Evolutionary conservation across 2,113 vertebrate species (phyloP), one percentile per base, ranked within the genome.

Genomic region (Aldabrachelys gigantea): DNA sequence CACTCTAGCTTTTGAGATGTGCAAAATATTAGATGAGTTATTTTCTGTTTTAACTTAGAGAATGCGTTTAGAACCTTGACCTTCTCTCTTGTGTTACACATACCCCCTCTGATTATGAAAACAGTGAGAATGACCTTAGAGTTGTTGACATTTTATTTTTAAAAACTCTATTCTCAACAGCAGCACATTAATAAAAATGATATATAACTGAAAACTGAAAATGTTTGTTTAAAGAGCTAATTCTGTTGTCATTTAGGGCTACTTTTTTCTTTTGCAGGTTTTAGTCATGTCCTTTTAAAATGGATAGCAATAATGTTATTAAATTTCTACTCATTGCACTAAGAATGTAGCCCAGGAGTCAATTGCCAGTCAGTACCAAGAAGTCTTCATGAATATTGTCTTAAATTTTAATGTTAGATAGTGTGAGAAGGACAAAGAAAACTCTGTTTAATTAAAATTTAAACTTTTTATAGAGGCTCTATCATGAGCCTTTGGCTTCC

Each of bases 391-490:
- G 89, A 97, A 93, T 90, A 96, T 95, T 95, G 79, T 94, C 91
- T 95, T 95, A 94, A 93, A 94, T 88, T 96, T 97, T 96, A 91
- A 96, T 93, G 84, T 95, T 93, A 95, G 94, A 94, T 93, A 97
- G 80, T 82, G 95, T 62, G 87, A 89, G 89, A 94, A 92, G 50
- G 19, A 59, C 53, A 92, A 87, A 65, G 62, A 87, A 94, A 95
- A 69, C 83, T 92, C 91, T 5, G 89, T 85, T 94, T 96, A 93
- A 96, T 97, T 97, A 97, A 95, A 96, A 93, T 91, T 85, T 82
- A 89, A 81, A 65, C 78, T 84, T 93, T 81, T 53, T 85, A 80
- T 72, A 87, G 91, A 95, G 90, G 14, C 11, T 90, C 65, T n/a
- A 95, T 72, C 35, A 72, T 72, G 35, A 93, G 38, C 88, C 80